A percentile compares a stretch with the other conserved stretches of the same genome.
Evolutionary conservation across 1,140 invertebrate genomes (phyloP).

Genomic region (Adelges cooleyi): DNA sequence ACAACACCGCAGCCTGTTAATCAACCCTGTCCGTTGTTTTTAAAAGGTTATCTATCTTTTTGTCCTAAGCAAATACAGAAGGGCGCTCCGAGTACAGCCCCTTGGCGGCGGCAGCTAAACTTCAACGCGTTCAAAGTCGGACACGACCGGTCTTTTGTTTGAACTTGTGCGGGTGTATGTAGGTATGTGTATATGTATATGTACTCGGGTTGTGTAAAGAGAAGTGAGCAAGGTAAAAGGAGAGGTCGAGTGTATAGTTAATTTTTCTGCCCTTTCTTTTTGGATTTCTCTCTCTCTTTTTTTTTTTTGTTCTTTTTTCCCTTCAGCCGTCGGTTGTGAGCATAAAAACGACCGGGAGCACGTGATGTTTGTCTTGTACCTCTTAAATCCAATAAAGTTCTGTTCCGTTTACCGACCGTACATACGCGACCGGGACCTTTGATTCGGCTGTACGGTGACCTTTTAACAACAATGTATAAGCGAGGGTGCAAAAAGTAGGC

Average conservation of each 20-base stretch:
- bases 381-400: conserved; percentile 23
- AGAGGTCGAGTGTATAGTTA: too few species aligned
- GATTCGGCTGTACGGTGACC: background rate
- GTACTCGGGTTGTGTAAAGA: conserved; percentile 7
- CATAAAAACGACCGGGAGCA: background rate
- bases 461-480: background rate
- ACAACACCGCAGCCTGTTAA: background rate
- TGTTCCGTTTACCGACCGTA: background rate
- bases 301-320: too few species aligned
- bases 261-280: too few species aligned
- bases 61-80: conserved; percentile 19
- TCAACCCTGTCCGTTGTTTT: conserved; percentile 22
- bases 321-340: too few species aligned
- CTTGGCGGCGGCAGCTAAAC: background rate
- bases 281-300: too few species aligned
- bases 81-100: background rate
- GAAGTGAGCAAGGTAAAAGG: background rate
- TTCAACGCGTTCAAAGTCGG: conserved; percentile 13
- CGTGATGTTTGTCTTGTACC: conserved; percentile 19
- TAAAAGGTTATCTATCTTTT: conserved; percentile 28
- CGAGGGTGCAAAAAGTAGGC: background rate
- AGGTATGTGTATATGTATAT: too few species aligned
- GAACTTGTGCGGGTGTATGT: too few species aligned
- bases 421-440: conserved; percentile 1
- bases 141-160: conserved; percentile 9